Percentiles rank a stretch among this genome's conserved stretches.
Evolutionary conservation across 2,888 invertebrate genomes (phyloP).

Genomic region (Nesidiocoris tenuis): DNA sequence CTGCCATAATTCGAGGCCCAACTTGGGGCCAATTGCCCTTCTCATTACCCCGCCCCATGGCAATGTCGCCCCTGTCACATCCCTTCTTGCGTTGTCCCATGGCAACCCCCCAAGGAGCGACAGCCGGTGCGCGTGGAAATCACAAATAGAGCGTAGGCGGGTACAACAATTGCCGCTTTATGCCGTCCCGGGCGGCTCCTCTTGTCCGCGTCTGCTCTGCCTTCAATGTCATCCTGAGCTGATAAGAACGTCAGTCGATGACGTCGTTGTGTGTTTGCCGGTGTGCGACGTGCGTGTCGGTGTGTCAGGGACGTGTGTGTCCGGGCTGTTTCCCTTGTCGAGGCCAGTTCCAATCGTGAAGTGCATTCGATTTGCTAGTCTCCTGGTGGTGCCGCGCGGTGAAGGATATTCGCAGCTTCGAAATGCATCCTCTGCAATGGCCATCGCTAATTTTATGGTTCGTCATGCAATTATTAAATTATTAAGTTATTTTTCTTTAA

Average conservation of each 20-base stretch:
- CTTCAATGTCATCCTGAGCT: background rate
- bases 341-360: background rate
- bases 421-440: background rate
- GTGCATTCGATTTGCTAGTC: background rate
- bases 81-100: background rate
- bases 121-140: background rate
- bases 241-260: background rate
- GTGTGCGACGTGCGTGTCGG: background rate
- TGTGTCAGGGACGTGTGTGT: too few relatives aligned
- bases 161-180: background rate
- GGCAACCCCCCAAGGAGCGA: background rate
- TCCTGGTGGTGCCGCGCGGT: too few relatives aligned
- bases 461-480: too few relatives aligned
- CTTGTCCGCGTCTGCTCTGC: background rate
- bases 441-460: background rate
- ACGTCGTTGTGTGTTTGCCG: background rate
- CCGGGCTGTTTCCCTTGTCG: too few relatives aligned
- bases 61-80: too few relatives aligned
- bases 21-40: too few relatives aligned
- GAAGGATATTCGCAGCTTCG: too few relatives aligned
- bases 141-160: background rate
- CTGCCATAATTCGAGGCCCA: too few relatives aligned
- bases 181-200: background rate
- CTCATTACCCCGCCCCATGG: too few relatives aligned
- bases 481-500: too few relatives aligned